These are phyloP conservation scores for Corvus moneduloides DNA, from an alignment of 2,113 vertebrate genomes.

Conservation along the genomic window DNA sequence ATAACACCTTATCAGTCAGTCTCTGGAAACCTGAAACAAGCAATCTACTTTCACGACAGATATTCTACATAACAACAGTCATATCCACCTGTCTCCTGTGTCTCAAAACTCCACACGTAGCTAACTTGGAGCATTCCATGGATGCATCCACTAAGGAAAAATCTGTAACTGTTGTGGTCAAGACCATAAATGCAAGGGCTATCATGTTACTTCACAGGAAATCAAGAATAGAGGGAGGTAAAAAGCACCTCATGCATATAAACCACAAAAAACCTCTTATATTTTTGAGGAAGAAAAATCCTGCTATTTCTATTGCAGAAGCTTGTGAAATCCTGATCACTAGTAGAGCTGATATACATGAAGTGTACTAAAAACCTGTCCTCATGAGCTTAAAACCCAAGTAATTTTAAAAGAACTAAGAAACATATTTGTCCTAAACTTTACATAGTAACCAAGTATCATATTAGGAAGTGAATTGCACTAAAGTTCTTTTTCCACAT, in stretches of 20 bases:
- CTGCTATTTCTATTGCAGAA: background rate
- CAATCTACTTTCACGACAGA: background rate
- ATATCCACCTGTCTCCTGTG: background rate
- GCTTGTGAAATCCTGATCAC: background rate
- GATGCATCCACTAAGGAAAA: background rate
- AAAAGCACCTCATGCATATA: background rate
- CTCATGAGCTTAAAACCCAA: background rate
- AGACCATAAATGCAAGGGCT: background rate
- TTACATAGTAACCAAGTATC: background rate
- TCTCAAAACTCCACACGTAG: background rate
- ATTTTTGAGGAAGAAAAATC: background rate
- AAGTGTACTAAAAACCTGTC: background rate
- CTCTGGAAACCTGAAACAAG: background rate
- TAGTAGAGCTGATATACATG: background rate
- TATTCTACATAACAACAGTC: background rate
- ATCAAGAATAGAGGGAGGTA: background rate
- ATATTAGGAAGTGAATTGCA: background rate
- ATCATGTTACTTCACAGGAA: background rate
- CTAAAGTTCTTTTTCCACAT: background rate
- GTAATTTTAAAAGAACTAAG: background rate
- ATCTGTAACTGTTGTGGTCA: background rate
- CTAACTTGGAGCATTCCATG: background rate
- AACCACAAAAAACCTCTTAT: background rate
- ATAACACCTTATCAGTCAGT: background rate
- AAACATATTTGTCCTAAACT: background rate